Evolutionary conservation across 2,888 invertebrate genomes (phyloP), one percentile per base, ranked within the genome.

Genomic region (Lordiphosa andalusiaca): DNA sequence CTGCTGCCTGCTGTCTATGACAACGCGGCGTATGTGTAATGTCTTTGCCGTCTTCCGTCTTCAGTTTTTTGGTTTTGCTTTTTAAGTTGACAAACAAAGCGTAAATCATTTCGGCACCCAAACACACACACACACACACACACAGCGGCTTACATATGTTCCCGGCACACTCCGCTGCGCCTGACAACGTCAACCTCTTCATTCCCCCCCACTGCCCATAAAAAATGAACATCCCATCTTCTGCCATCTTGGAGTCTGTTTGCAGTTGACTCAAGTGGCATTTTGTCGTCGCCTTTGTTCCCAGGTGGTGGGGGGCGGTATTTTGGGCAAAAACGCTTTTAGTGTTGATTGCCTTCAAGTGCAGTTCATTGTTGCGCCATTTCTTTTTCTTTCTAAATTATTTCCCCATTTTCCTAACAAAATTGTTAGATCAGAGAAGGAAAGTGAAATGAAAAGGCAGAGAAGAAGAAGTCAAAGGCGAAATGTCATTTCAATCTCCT

Each of bases 81-180:
- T 80, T 83, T 80, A 83, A 80, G 83, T 83, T 75, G 83, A 66
- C 80, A 81, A 81, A 83, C 81, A 81, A 81, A 83, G 83, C 81
- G 83, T 83, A 80, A 81, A 81, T 81, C 83, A 81, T 81, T 83
- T 81, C 71, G 69, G 67, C 80, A 77, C 83, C 74, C 67, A 19
- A 2, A 19, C 19, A 19, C 19, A 19, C 19, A 19, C 19, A 19
- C 19, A 77, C 67, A 72, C 77, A 70, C 68, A 76, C 73, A 67
- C 76, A 61, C 69, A 33, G 2, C 2, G 38, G 38, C 13, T 12
- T 12, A 25, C 23, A 25, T 6, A 7, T 38, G 41, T 30, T 30
- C 30, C 30, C 30, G 44, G 10, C 33, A 30, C 30, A 30, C 30
- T 30, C 30, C 30, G 9, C 9, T 30, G 33, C 16, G 16, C 19